phyloP scores from a whole-genome alignment of 2,888 invertebrate genomes.

The Selenia dentaria region DNA sequence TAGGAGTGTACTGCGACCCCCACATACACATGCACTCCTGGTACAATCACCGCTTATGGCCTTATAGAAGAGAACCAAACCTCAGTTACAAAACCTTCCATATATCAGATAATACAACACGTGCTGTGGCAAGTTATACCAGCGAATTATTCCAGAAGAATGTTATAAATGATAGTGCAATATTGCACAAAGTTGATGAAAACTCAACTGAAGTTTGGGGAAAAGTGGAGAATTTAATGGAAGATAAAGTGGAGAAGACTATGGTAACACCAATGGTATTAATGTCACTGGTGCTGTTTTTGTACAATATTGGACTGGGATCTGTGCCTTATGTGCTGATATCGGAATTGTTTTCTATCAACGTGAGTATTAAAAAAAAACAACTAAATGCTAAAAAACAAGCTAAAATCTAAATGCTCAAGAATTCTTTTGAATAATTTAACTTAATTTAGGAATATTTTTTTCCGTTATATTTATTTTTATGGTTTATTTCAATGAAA shows the following conservation, averaged over 20 bases:
- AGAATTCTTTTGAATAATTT: too few relatives aligned
- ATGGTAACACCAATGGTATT: conserved; percentile 69
- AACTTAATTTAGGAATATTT: too few relatives aligned
- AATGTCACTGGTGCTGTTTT: conserved; percentile 65
- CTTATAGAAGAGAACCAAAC: conserved; percentile 44
- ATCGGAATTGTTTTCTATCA: conserved; percentile 70
- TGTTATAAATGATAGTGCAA: conserved; percentile 41
- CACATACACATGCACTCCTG: conserved; percentile 62
- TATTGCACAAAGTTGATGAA: conserved; percentile 34
- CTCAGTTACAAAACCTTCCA: conserved; percentile 20
- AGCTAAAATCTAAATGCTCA: too few relatives aligned
- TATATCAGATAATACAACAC: conserved; percentile 39
- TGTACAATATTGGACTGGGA: conserved; percentile 76
- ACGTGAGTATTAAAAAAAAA: conserved; percentile 72
- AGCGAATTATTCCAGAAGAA: conserved; percentile 38
- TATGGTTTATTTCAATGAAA: too few relatives aligned
- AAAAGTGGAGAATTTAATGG: conserved; percentile 39
- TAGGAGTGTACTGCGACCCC: conserved; percentile 75
- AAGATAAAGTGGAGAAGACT: conserved; percentile 39
- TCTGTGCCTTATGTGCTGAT: conserved; percentile 78
- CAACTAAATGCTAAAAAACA: too few relatives aligned
- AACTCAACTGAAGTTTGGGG: conserved; percentile 40
- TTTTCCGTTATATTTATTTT: too few relatives aligned
- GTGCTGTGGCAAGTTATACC: conserved; percentile 27
- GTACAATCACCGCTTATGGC: conserved; percentile 64